Conservation (phyloP, 2,888 invertebrate species). For the Acanthosepion esculentum region DNA sequence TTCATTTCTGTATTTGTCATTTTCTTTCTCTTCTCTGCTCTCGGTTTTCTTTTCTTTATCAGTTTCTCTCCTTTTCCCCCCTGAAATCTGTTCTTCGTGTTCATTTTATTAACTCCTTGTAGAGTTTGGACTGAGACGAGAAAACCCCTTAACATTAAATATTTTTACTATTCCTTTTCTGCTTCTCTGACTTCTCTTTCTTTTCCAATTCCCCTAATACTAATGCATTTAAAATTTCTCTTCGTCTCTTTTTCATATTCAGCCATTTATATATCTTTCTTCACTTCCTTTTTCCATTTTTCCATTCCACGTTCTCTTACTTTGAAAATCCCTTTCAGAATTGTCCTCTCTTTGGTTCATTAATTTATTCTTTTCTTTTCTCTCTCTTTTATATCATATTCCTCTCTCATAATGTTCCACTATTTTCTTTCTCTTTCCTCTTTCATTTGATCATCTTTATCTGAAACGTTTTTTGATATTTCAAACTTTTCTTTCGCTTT, state of each 20-base stretch:
- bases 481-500: not conserved
- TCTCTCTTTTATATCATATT: not conserved
- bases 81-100: too few relatives aligned
- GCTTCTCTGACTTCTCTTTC: not conserved
- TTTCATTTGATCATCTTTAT: not conserved
- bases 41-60: too few relatives aligned
- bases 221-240: not conserved
- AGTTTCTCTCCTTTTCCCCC: too few relatives aligned
- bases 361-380: not conserved
- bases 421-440: not conserved
- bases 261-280: not conserved
- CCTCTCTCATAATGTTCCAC: not conserved
- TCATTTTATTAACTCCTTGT: not conserved
- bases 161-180: not conserved
- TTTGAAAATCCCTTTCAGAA: not conserved
- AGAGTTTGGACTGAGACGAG: not conserved
- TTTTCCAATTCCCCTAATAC: not conserved
- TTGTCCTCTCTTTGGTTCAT: not conserved
- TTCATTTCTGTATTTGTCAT: not conserved
- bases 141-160: too few relatives aligned
- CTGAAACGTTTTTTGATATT: not conserved
- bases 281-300: not conserved
- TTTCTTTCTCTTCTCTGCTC: too few relatives aligned
- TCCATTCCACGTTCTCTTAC: not conserved
- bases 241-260: not conserved